Evolutionary conservation across 2,113 vertebrate genomes (phyloP).

Genomic region (Tachysurus vachellii): DNA sequence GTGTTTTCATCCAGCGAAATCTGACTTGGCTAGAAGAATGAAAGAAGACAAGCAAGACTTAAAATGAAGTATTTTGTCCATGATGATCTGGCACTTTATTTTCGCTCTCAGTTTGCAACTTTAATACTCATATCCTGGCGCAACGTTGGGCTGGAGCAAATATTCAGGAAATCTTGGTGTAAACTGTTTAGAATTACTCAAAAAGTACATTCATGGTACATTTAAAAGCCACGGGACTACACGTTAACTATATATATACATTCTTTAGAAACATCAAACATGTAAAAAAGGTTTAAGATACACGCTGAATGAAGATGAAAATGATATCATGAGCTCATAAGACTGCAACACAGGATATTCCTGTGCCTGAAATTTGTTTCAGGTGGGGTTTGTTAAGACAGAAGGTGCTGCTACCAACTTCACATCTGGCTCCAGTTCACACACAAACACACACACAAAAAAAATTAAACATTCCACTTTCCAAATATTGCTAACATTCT

Average conservation of each 20-base stretch:
- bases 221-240: too few species aligned
- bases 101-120: neutral
- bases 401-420: slow-evolving; percentile 51
- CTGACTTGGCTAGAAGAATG: slow-evolving; percentile 83
- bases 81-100: neutral
- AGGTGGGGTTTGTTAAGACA: slow-evolving; percentile 66
- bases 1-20: slow-evolving; percentile 93
- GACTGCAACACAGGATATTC: slow-evolving; percentile 63
- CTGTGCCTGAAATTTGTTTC: slow-evolving; percentile 82
- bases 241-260: neutral
- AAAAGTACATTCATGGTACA: too few species aligned
- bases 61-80: neutral
- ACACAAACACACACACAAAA: slow-evolving; percentile 56
- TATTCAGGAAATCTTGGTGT: neutral
- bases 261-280: neutral
- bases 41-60: slow-evolving; percentile 16
- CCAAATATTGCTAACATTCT: slow-evolving; percentile 74
- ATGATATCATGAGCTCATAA: neutral
- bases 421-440: slow-evolving; percentile 71
- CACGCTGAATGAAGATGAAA: too few species aligned
- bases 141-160: neutral
- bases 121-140: neutral
- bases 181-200: too few species aligned
- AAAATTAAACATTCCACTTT: slow-evolving; percentile 63
- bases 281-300: neutral